These are phyloP conservation scores for Sterrhoptilus dennistouni DNA, from an alignment of 2,113 vertebrate genomes.

Conservation along the genomic window DNA sequence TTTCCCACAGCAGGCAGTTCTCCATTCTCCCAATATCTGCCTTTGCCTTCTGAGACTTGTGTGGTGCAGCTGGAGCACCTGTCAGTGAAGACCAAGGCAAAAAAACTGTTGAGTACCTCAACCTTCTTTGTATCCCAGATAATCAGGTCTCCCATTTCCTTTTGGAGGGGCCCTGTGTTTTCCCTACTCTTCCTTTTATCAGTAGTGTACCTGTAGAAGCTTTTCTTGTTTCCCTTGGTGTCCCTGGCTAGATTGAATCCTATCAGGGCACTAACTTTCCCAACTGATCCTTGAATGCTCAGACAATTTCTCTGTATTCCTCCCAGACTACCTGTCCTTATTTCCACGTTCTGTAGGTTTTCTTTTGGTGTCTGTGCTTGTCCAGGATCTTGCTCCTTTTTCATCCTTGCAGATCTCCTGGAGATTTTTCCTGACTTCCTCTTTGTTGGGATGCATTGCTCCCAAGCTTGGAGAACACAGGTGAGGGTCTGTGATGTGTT, in stretches of 20 bases:
- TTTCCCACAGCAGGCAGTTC: background rate
- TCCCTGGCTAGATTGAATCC: too few species aligned
- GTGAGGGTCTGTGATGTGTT: background rate
- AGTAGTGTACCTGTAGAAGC: fast-evolving
- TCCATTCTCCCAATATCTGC: background rate
- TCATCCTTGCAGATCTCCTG: background rate
- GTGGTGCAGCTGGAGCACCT: background rate
- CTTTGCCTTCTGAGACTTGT: background rate
- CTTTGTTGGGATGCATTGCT: background rate
- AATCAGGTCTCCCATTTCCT: background rate
- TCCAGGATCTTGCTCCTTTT: background rate
- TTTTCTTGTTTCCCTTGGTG: background rate
- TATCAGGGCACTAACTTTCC: background rate
- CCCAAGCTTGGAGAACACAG: background rate
- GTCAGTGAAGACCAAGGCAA: background rate
- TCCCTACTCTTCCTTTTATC: background rate
- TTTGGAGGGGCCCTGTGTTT: background rate
- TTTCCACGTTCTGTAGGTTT: background rate
- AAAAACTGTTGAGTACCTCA: background rate
- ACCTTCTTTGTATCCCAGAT: background rate
- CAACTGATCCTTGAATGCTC: background rate
- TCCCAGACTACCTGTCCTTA: background rate
- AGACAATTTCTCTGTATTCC: background rate
- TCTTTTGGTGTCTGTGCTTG: background rate
- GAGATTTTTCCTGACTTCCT: background rate